Conservation (phyloP, 2,888 invertebrate species). For the Dicycla oo region DNA sequence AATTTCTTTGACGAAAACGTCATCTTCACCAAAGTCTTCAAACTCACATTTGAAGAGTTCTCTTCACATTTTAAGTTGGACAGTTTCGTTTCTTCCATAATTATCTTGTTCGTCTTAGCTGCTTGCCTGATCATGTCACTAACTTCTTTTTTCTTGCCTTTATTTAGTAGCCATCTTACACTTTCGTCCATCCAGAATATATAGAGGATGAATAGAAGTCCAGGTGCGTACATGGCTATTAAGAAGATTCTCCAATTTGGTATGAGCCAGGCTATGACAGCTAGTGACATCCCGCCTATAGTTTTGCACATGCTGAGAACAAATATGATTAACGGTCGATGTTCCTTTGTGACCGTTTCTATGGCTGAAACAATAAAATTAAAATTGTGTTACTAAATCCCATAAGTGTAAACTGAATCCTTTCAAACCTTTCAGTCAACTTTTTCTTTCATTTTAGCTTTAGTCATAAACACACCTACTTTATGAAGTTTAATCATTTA, state of each 20-base stretch:
- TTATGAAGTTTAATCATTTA: background rate
- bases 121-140: slow-evolving; percentile 90
- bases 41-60: slow-evolving; percentile 48
- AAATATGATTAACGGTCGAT: slow-evolving; percentile 62
- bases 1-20: slow-evolving; percentile 71
- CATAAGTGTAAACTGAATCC: background rate
- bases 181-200: slow-evolving; percentile 93
- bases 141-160: slow-evolving; percentile 92
- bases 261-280: slow-evolving; percentile 69
- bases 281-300: slow-evolving; percentile 43
- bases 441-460: background rate
- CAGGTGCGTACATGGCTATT: slow-evolving; percentile 92
- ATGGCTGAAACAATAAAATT: slow-evolving; percentile 77
- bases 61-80: slow-evolving; percentile 70
- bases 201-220: slow-evolving; percentile 91
- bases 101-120: slow-evolving; percentile 82
- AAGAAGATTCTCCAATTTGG: slow-evolving; percentile 92
- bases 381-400: background rate
- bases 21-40: slow-evolving; percentile 44
- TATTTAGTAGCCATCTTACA: slow-evolving; percentile 93
- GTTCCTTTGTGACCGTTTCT: slow-evolving; percentile 76
- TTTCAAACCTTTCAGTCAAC: background rate
- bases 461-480: background rate
- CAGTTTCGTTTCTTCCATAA: slow-evolving; percentile 71
- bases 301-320: slow-evolving; percentile 45